Percentiles rank a stretch among this genome's conserved stretches.
phyloP scores from a whole-genome alignment of 2,113 vertebrate genomes.

The Alectura lathami region DNA sequence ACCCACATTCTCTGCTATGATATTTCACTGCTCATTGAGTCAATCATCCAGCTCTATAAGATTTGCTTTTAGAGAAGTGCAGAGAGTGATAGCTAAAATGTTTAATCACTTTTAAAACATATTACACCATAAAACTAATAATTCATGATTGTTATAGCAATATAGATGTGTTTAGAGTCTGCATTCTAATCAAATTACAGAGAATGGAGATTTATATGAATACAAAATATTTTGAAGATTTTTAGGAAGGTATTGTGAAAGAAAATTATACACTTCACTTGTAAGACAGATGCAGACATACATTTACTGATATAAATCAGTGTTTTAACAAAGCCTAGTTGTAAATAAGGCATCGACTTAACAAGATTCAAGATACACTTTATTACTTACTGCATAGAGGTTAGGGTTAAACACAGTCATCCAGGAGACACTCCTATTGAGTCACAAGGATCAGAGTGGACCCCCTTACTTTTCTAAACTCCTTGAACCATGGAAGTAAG shows the following conservation, averaged over 20 bases:
- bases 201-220: background rate
- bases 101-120: conserved; percentile 16
- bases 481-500: background rate
- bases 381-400: background rate
- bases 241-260: background rate
- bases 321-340: background rate
- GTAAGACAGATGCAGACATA: background rate
- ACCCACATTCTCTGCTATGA: background rate
- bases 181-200: background rate
- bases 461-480: background rate
- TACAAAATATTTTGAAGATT: background rate
- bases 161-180: background rate
- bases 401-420: background rate
- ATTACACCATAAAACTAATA: background rate
- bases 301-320: background rate
- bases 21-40: conserved; percentile 15
- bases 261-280: background rate
- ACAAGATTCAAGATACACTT: background rate
- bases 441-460: background rate
- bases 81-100: conserved; percentile 19
- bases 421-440: background rate
- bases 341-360: background rate
- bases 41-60: background rate
- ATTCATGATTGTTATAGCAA: background rate
- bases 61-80: background rate